phyloP scores from a whole-genome alignment of 2,113 vertebrate species.

The Cyprinus carpio region DNA sequence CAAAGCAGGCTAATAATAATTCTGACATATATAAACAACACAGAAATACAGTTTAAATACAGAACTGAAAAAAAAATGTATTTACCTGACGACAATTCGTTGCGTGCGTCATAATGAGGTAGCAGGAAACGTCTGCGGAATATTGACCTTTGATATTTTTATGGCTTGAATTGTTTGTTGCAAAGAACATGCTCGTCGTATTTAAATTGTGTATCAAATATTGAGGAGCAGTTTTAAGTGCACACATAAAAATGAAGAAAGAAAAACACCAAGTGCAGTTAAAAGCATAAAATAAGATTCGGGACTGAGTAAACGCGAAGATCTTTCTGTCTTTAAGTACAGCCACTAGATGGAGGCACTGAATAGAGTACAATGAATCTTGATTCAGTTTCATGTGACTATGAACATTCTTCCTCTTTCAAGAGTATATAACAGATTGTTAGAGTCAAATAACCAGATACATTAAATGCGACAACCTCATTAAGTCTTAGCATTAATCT shows the following conservation, averaged over 20 bases:
- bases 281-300: neutral
- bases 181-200: neutral
- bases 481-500: too few relatives aligned
- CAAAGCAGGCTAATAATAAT: neutral
- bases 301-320: neutral
- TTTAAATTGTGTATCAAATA: neutral
- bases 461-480: neutral
- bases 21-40: neutral
- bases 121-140: neutral
- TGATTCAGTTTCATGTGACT: neutral
- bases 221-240: neutral
- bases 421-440: neutral
- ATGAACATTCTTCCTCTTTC: neutral
- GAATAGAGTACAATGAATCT: neutral
- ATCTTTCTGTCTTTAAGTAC: neutral
- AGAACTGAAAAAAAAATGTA: neutral
- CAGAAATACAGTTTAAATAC: neutral
- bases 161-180: neutral
- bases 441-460: neutral
- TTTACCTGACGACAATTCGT: neutral
- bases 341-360: slow-evolving; percentile 32
- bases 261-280: neutral
- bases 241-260: neutral
- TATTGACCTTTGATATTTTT: slow-evolving; percentile 18
- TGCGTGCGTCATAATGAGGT: neutral